phyloP scores from a whole-genome alignment of 64 coral and sea anemone species.

The Montipora sp. region DNA sequence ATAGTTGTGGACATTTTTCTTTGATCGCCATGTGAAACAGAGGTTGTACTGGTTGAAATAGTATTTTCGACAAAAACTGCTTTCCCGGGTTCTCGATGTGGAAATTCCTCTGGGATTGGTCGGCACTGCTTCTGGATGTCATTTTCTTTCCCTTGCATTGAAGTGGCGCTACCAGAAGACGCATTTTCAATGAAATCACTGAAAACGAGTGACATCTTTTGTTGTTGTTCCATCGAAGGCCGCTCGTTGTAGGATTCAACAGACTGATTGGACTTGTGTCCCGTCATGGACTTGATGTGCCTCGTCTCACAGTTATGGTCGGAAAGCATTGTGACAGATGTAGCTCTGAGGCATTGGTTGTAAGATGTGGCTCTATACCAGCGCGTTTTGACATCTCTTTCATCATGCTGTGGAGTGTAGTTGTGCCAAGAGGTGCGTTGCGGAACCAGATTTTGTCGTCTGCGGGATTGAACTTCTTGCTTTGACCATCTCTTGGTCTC shows the following conservation, averaged over 20 bases:
- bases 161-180: background rate
- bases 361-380: slow-evolving; percentile 37
- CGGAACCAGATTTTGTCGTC: slow-evolving; percentile 45
- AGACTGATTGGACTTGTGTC: background rate
- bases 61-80: background rate
- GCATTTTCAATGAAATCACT: slow-evolving; percentile 6
- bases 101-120: background rate
- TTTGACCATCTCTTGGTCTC: background rate
- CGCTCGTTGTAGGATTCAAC: slow-evolving; percentile 15
- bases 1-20: slow-evolving; percentile 37
- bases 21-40: slow-evolving; percentile 16
- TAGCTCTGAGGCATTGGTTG: slow-evolving; percentile 32
- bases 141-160: slow-evolving; percentile 3
- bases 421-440: slow-evolving; percentile 12
- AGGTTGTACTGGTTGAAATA: slow-evolving; percentile 15
- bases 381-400: background rate
- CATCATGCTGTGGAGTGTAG: slow-evolving; percentile 27
- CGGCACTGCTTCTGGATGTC: background rate
- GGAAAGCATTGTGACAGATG: background rate
- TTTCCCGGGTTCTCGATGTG: background rate
- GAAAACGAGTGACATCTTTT: slow-evolving; percentile 2
- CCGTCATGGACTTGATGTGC: slow-evolving; percentile 24
- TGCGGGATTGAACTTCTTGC: background rate
- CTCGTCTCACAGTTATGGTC: background rate
- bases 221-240: background rate